Percentiles rank a stretch among this genome's conserved stretches.
Evolutionary conservation across 2,113 vertebrate species (phyloP).

Genomic region (Nyctibius bracteatus): DNA sequence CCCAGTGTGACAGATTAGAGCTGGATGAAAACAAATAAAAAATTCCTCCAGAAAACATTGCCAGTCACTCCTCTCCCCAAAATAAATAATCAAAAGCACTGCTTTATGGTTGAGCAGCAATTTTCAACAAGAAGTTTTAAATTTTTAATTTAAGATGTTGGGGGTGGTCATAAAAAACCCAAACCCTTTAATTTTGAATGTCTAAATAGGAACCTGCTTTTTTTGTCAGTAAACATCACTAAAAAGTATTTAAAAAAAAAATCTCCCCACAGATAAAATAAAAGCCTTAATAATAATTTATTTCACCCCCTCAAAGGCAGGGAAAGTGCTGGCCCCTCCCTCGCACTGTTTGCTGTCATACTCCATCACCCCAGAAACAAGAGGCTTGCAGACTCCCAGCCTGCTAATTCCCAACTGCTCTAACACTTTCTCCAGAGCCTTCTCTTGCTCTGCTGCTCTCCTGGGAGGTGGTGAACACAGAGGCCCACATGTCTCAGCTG

Average conservation of each 20-base stretch:
- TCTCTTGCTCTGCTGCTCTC: background rate
- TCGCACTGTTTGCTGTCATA: background rate
- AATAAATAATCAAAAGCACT: background rate
- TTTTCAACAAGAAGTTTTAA: background rate
- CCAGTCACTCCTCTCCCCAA: background rate
- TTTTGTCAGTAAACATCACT: background rate
- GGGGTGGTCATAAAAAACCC: background rate
- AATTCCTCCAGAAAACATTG: background rate
- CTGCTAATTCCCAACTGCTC: background rate
- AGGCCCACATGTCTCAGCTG: rapidly evolving
- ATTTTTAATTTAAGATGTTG: background rate
- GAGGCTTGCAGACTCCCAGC: background rate
- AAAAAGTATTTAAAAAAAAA: background rate
- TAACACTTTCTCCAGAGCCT: background rate
- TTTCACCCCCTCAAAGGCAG: background rate
- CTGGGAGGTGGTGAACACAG: background rate
- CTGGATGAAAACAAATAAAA: background rate
- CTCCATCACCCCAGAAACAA: background rate
- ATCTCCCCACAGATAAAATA: background rate
- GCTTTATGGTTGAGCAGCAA: background rate
- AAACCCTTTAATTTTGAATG: background rate
- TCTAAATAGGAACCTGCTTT: background rate
- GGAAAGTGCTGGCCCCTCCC: background rate
- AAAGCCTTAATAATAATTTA: background rate
- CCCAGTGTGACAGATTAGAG: background rate